A percentile compares a stretch with the other conserved stretches of the same genome.
Evolutionary conservation across 2,113 vertebrate genomes (phyloP).

Genomic region (Bubo bubo): DNA sequence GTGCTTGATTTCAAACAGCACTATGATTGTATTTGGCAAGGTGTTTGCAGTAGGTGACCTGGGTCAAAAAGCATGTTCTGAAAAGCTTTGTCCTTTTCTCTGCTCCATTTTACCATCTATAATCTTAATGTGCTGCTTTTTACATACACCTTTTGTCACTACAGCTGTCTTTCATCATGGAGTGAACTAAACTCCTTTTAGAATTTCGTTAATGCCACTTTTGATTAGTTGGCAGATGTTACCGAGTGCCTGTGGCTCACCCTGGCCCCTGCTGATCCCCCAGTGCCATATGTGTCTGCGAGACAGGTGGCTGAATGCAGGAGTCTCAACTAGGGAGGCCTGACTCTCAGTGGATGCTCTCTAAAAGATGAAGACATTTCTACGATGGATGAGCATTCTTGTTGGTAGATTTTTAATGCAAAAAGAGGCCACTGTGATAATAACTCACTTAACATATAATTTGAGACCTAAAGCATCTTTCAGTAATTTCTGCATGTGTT

Average conservation of each 20-base stretch:
- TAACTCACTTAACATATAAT: background rate
- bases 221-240: slow-evolving; percentile 3
- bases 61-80: background rate
- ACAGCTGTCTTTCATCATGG: background rate
- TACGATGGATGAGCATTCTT: background rate
- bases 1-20: background rate
- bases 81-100: background rate
- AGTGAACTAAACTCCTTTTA: background rate
- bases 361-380: background rate
- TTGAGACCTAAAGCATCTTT: background rate
- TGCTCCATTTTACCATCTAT: background rate
- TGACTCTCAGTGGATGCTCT: background rate
- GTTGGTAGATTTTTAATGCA: background rate
- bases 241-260: accelerated
- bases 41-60: background rate
- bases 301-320: background rate
- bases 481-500: background rate
- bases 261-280: background rate
- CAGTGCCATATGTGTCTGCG: background rate
- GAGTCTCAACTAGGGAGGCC: background rate
- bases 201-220: slow-evolving; percentile 22
- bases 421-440: background rate
- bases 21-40: background rate
- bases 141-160: background rate
- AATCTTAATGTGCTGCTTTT: background rate